A percentile compares a stretch with the other conserved stretches of the same genome.
phyloP scores from a whole-genome alignment of 2,797 vertebrate species.

The Poecilia gillii region DNA sequence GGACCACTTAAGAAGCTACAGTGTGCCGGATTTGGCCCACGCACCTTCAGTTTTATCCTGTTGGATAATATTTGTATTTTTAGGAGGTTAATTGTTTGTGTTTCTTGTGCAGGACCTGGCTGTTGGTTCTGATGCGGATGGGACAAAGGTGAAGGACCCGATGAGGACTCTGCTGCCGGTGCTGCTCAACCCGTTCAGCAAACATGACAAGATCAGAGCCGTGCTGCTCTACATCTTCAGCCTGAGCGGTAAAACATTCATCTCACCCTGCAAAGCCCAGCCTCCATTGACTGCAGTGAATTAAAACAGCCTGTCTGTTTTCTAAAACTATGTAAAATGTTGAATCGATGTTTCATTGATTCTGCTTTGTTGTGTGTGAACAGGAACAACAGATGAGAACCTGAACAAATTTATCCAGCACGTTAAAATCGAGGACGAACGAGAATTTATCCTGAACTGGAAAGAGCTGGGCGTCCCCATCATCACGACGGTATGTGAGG shows the following conservation, averaged over 20 bases:
- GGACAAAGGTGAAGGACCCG: constrained; percentile 91
- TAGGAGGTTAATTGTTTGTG: background rate
- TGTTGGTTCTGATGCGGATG: constrained; percentile 90
- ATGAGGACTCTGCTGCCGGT: constrained; percentile 97
- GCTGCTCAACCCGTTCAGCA: constrained; percentile 86
- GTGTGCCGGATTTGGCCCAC: too few species aligned
- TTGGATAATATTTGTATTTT: too few species aligned
- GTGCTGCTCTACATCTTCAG: constrained; percentile 97
- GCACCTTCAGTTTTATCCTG: too few species aligned
- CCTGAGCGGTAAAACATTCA: constrained; percentile 82
- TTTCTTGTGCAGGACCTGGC: constrained; percentile 85
- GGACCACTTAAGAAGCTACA: too few species aligned
- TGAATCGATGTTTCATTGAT: background rate
- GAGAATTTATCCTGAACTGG: constrained; percentile 95
- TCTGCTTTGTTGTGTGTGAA: constrained; percentile 7
- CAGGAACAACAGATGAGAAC: constrained; percentile 97
- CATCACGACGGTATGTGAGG: constrained; percentile 79
- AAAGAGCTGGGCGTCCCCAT: constrained; percentile 91
- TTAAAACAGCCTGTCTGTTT: background rate
- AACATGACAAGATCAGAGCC: constrained; percentile 92
- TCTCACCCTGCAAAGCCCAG: background rate
- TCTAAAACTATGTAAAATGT: background rate
- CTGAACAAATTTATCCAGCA: constrained; percentile 95
- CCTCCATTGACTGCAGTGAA: too few species aligned
- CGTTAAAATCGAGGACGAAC: constrained; percentile 90